Evolutionary conservation across 1,140 invertebrate genomes (phyloP).

Genomic region (Papilio glaucus): DNA sequence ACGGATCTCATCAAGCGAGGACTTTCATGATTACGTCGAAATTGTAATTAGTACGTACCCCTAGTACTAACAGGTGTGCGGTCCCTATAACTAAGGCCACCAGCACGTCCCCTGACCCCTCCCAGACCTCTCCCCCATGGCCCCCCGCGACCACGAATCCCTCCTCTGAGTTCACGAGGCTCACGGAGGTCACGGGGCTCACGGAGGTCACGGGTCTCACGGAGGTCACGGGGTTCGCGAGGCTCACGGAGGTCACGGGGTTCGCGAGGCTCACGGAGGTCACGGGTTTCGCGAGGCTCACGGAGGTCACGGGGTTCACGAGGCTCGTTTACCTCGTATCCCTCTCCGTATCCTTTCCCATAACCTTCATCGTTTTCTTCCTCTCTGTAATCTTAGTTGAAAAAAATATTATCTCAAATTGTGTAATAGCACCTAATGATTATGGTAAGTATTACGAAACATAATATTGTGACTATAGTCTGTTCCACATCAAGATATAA

Average conservation of each 20-base stretch:
- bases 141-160: conserved; percentile 41
- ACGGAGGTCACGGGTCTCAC: neutral
- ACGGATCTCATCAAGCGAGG: no score
- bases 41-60: conserved; percentile 49
- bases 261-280: neutral
- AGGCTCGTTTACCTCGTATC: conserved; percentile 17
- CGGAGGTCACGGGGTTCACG: neutral
- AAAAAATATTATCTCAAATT: neutral
- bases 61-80: conserved; percentile 46
- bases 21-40: no score
- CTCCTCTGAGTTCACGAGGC: neutral
- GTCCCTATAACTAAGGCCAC: conserved; percentile 46
- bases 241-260: neutral
- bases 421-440: no score
- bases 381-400: conserved; percentile 49
- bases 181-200: no score
- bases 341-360: conserved; percentile 41
- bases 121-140: conserved; percentile 23
- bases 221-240: neutral
- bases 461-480: no score
- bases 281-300: neutral
- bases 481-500: no score
- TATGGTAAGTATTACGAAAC: no score
- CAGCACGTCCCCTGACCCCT: conserved; percentile 42
- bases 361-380: conserved; percentile 61